Evolutionary conservation across 2,888 invertebrate species (phyloP), one percentile per base, ranked within the genome.

Genomic region (Priocnemis perturbator): DNA sequence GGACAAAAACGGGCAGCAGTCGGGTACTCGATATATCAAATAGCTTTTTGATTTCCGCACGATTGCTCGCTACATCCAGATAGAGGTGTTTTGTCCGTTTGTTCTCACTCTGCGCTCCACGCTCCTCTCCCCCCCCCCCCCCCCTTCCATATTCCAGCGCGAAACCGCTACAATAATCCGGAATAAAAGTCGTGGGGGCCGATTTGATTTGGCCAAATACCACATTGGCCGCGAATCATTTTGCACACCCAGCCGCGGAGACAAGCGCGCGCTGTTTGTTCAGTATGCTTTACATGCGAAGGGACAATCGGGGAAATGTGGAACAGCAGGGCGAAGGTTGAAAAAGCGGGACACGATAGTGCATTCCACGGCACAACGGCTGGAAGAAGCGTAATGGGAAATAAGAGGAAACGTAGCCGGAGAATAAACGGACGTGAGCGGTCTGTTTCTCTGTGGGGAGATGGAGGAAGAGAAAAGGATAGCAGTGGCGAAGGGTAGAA

Each of bases 11-110:
- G 58, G 52, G 30, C 30, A 21, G 53, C 23, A 21, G 53, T 23
- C 21, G 17, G 44, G 47, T 44, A 60, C 62, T 50, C 74, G 72
- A 74, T 78, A 76, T 64, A 68, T 79, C 76, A 68, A 81, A 81
- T 73, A 76, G 79, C 60, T 78, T 79, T 79, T 78, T 74, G 74
- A 74, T 74, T 81, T 81, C 76, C 76, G 48, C 61, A 59, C 74
- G 76, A 79, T 81, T 78, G 76, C 62, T 21, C 66, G 57, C n/a
- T 37, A n/a, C 21, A 14, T 37, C 26, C 47, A 55, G 17, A 53
- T 50, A 47, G 52, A 56, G 48, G 45, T 21, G 67, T 45, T 53
- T 56, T 23, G 60, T 58, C 50, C 58, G 4, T 17, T 21, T 15
- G 45, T 19, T 59, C 59, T 45, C 37, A 11, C 37, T 7, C 26